Evolutionary conservation across 2,113 vertebrate genomes (phyloP).

Genomic region (Chaenogobius annularis): DNA sequence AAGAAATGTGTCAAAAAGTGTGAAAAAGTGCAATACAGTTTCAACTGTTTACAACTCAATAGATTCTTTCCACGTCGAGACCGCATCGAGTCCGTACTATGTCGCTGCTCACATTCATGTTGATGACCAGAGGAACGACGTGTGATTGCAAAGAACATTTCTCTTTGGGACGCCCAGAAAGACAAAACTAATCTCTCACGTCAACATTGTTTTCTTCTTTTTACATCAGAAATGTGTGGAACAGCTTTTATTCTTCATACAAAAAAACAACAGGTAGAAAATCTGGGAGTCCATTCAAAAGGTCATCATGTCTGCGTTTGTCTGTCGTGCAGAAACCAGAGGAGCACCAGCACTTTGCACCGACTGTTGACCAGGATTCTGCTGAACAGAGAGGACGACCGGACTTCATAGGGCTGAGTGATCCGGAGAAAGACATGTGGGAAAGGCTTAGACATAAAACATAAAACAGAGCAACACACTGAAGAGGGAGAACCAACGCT

Average conservation of each 20-base stretch:
- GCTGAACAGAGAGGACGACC: neutral
- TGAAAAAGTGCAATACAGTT: constrained; percentile 96
- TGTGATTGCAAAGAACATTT: constrained; percentile 77
- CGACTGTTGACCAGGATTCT: neutral
- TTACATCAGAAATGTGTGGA: constrained; percentile 74
- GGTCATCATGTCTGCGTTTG: constrained; percentile 48
- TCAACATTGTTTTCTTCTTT: constrained; percentile 49
- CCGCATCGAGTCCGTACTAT: constrained; percentile 74
- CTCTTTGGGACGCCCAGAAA: constrained; percentile 86
- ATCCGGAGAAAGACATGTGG: constrained; percentile 51
- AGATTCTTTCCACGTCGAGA: constrained; percentile 63
- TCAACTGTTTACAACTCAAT: constrained; percentile 81
- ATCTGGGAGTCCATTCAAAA: constrained; percentile 66
- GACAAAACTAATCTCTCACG: constrained; percentile 62
- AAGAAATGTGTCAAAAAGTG: constrained; percentile 89
- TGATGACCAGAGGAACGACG: constrained; percentile 76
- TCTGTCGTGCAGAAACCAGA: constrained; percentile 25
- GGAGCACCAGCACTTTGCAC: neutral
- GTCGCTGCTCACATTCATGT: constrained; percentile 82
- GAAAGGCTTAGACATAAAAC: constrained; percentile 70
- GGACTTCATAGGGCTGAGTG: neutral
- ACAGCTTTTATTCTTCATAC: constrained; percentile 76
- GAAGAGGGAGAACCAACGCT: neutral
- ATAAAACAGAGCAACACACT: constrained; percentile 25
- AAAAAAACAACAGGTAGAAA: constrained; percentile 65